Conservation (phyloP, 2,888 invertebrate genomes). For the Saturnia pavonia region DNA sequence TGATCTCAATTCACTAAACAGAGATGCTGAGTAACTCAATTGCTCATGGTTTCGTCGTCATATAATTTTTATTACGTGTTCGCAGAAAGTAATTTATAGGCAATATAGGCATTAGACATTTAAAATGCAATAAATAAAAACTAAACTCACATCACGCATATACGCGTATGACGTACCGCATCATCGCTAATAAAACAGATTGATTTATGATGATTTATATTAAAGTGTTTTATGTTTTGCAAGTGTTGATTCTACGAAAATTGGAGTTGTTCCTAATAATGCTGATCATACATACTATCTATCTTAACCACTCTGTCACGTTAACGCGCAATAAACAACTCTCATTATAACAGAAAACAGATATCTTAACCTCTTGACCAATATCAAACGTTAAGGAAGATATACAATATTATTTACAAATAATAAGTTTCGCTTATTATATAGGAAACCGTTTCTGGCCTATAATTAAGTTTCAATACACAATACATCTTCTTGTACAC, state of each 20-base stretch:
- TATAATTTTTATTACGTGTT: constrained; percentile 11
- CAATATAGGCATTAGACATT: constrained; percentile 13
- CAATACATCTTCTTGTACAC: background rate
- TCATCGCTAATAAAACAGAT: constrained; percentile 12
- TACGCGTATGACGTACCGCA: constrained; percentile 13
- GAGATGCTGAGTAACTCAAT: constrained; percentile 13
- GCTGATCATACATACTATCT: background rate
- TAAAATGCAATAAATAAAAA: constrained; percentile 20
- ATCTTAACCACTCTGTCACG: background rate
- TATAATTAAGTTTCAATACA: background rate
- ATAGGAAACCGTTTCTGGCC: background rate
- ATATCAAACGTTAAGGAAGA: background rate
- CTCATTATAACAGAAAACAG: background rate
- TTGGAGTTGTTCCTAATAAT: background rate
- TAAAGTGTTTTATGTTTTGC: background rate
- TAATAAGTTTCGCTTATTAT: background rate
- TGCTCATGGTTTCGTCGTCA: constrained; percentile 1
- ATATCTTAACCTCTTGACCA: no score
- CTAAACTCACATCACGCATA: constrained; percentile 10
- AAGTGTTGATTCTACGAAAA: background rate
- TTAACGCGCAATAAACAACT: background rate
- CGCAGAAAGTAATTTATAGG: constrained; percentile 18
- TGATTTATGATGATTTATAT: constrained; percentile 14
- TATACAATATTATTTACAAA: background rate
- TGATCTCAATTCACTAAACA: constrained; percentile 11